A percentile compares a stretch with the other conserved stretches of the same genome.
Conservation (phyloP, 2,113 vertebrate genomes). For the Mirza zaza region DNA sequence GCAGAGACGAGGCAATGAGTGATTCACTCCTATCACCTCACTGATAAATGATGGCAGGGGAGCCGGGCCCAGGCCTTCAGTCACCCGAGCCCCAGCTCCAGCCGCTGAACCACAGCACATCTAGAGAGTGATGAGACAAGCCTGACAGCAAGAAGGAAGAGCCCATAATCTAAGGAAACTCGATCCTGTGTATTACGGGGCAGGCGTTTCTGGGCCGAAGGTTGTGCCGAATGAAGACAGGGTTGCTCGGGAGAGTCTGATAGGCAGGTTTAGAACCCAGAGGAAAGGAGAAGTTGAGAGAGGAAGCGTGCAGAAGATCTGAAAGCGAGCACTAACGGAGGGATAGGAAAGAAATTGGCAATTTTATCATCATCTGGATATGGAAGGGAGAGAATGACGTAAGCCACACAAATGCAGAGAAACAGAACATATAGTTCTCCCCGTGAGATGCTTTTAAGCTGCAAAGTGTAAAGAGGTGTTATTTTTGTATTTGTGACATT, state of each 20-base stretch:
- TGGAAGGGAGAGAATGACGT: constrained; percentile 9
- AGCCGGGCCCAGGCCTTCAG: not conserved
- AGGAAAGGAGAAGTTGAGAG: not conserved
- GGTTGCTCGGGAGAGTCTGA: not conserved
- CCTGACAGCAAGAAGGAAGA: not conserved
- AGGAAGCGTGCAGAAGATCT: not conserved
- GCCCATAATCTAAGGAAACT: not conserved
- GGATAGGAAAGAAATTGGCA: not conserved
- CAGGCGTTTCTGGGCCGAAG: not conserved
- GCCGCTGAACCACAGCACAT: not conserved
- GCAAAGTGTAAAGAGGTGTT: constrained; percentile 66
- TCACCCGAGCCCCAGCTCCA: not conserved
- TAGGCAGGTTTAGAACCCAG: not conserved
- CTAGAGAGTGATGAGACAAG: not conserved
- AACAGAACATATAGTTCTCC: constrained; percentile 27
- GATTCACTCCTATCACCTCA: not conserved
- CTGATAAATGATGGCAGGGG: not conserved
- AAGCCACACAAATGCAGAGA: constrained; percentile 29
- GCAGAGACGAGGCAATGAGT: not conserved
- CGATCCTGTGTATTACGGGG: not conserved
- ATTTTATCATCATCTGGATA: not conserved
- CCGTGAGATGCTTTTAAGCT: constrained; percentile 49
- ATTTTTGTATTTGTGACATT: constrained; percentile 77
- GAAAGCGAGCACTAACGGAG: not conserved
- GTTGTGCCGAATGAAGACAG: not conserved